Evolutionary conservation across 2,888 invertebrate species (phyloP), one percentile per base, ranked within the genome.

Genomic region (Girardia tigrina): DNA sequence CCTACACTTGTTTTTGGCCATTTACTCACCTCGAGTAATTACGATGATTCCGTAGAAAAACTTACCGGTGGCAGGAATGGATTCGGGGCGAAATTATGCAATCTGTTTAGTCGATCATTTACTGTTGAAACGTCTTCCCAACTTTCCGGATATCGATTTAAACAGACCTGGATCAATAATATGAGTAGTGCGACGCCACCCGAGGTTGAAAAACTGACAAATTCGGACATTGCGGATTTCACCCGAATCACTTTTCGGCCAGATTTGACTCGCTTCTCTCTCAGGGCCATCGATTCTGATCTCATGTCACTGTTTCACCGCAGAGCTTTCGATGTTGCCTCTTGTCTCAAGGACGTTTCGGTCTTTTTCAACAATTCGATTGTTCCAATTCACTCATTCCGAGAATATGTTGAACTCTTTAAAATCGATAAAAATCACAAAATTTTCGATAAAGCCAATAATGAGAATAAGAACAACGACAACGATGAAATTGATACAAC

Each of bases 1-100:
- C 98, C 98, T 0, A 94, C 97, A 0, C 90, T 99, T 91, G 99
- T 99, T 80, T 99, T 99, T 84, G 98, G 98, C 14, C 95, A 98
- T 84, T 86, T 99, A 28, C 86, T 99, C 79, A 99, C 98, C 14
- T 97, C 97, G 0, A 97, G 95, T 4, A 99, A 99, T 84, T 99
- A 95, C 83, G 92, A 99, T 84, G 98, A 99, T 80, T 91, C 91
- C 79, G 94, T 99, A 83, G 91, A 92, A 83, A 98, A 98, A 87
- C 95, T 89, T 1, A 88, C 88, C 26, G 87, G 87, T 80, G 98
- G 98, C 78, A 88, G 98, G 80, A 99, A 99, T 82, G 98, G 98
- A 75, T 99, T 93, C 82, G 98, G 98, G 82, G 98, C 98, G 2
- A 99, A 99, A 85, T 86, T 99, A 74, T 99, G 98, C 83, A 99